Percentiles rank a stretch among this genome's conserved stretches.
Evolutionary conservation across 2,888 invertebrate genomes (phyloP).

Genomic region (Epinotia ramella): DNA sequence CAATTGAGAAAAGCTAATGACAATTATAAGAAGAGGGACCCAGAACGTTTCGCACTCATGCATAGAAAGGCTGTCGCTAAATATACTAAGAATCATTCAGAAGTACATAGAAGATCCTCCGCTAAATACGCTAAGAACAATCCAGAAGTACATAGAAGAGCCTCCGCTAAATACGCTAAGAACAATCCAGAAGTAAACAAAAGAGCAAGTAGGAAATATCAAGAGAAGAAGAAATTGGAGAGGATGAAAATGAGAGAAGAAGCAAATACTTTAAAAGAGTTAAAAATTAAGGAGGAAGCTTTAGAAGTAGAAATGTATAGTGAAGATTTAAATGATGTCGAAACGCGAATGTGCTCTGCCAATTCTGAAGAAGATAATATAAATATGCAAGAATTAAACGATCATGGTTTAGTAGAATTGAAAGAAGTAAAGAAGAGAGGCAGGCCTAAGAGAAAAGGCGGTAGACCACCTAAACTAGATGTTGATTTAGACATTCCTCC

Average conservation of each 20-base stretch:
- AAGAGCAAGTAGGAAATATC: too few relatives aligned
- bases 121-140: not conserved
- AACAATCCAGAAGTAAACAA: not conserved
- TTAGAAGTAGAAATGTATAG: not conserved
- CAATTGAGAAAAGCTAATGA: not conserved
- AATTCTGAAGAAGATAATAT: not conserved
- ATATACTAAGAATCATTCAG: not conserved
- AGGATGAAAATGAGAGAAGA: not conserved
- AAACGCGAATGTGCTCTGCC: not conserved
- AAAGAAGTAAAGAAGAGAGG: not conserved
- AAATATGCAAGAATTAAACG: not conserved
- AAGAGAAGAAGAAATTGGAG: not conserved
- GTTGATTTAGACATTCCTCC: constrained; percentile 7
- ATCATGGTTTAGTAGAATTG: not conserved
- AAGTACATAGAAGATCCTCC: not conserved
- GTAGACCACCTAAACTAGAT: not conserved
- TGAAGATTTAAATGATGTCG: not conserved
- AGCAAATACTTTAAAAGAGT: not conserved
- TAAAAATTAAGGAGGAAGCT: not conserved
- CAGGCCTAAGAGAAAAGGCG: not conserved
- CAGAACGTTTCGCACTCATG: not conserved
- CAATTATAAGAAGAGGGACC: not conserved
- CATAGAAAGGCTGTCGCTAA: not conserved
- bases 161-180: not conserved
- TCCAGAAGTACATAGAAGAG: not conserved